Base-by-base conservation (phyloP, 2,888 invertebrate genomes). In the Mesorhabditis sp. region DNA sequence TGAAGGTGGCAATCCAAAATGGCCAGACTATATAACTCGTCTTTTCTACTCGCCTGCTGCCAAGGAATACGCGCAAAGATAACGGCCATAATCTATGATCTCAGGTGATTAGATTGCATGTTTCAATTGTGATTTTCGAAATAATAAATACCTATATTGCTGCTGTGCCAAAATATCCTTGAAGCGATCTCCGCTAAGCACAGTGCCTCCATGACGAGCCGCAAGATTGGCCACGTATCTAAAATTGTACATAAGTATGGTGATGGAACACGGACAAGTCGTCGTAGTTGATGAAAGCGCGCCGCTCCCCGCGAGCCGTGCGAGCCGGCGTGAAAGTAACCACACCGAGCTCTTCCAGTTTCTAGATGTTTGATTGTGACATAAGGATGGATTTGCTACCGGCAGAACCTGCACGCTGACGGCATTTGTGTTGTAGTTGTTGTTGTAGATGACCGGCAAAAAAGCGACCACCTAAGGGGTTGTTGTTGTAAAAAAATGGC, bases 271-370 rank as follows among this genome's bases (percentile, higher is more conserved):
- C 66, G 10, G 45, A 67, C 66, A 81, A 75, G 69, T 81, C 81
- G 68, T 81, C 81, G 68, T 81, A 81, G 72, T 81, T 81, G 71
- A 78, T 77, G 71, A 79, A 77, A n/a, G 79, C 79, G 50, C 75
- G 74, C 62, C 81, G 66, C 42, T 76, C 71, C 5, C 78, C 79
- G 5, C 74, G 67, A 4, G 79, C 74, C 50, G 78, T 73, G 69
- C 81, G 65, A 3, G 81, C 80, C 10, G 81, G 77, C 43, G 81
- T 81, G 67, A 81, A 81, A 7, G 79, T 78, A 44, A 81, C 76
- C 43, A 81, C 73, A 28, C 78, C 77, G 5, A 79, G 67, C 65
- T 76, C 71, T 44, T 80, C 76, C 45, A 81, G 65, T 67, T 76
- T 75, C 78, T 80, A 63, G 66, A 75, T 68, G 4, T 13, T 13